Conservation (phyloP, 2,113 vertebrate genomes). For the Rhinopomastus cyanomelas region DNA sequence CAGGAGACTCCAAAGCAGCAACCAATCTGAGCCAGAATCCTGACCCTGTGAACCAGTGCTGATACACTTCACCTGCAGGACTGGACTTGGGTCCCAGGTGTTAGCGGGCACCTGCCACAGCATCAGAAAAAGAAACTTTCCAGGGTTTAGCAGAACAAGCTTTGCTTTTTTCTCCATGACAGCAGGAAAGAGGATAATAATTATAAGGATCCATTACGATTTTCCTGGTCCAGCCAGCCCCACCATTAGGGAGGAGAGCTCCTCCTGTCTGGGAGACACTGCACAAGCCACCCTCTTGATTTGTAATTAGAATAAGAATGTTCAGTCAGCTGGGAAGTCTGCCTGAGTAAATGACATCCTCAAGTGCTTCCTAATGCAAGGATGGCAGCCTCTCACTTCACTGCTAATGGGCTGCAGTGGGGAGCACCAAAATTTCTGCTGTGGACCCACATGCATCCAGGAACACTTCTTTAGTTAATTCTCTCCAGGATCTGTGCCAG, state of each 20-base stretch:
- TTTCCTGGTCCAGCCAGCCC: background rate
- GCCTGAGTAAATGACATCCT: slow-evolving; percentile 44
- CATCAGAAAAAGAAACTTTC: background rate
- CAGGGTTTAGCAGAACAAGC: background rate
- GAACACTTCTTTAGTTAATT: background rate
- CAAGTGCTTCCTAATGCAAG: slow-evolving; percentile 41
- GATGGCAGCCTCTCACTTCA: slow-evolving; percentile 13
- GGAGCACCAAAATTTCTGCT: background rate
- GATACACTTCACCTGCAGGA: background rate
- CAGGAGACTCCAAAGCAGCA: background rate
- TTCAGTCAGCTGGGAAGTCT: slow-evolving; percentile 55
- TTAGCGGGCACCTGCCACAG: background rate
- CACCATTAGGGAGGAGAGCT: background rate
- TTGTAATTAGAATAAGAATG: slow-evolving; percentile 56
- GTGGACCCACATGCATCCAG: background rate
- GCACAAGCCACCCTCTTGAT: slow-evolving; percentile 30
- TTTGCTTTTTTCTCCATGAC: background rate
- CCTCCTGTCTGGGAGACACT: slow-evolving; percentile 26
- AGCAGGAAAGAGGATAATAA: background rate
- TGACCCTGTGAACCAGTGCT: background rate
- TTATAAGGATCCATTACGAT: background rate
- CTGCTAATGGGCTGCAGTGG: slow-evolving; percentile 31
- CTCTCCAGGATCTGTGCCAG: background rate
- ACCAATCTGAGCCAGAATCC: background rate
- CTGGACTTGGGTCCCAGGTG: background rate